Percentiles rank a stretch among this genome's conserved stretches.
phyloP scores from a whole-genome alignment of 2,113 vertebrate genomes.

The Platycercus adscitus region DNA sequence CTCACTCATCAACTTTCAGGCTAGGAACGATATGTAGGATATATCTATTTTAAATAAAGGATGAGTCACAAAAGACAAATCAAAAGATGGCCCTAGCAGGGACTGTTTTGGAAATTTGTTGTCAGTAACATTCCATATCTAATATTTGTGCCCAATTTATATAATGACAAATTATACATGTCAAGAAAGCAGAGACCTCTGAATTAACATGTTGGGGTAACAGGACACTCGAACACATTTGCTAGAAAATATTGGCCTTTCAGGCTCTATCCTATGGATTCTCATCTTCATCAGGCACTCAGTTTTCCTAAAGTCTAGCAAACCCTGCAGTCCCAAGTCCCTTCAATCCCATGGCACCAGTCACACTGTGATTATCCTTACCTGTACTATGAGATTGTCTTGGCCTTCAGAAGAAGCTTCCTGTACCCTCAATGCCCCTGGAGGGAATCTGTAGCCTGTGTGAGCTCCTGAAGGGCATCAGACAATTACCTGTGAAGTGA shows the following conservation, averaged over 20 bases:
- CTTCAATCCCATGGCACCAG: not conserved
- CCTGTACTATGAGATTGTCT: not conserved
- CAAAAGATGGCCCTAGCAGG: not conserved
- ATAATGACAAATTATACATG: not conserved
- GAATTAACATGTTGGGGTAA: not conserved
- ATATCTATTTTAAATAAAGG: not conserved
- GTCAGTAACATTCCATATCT: not conserved
- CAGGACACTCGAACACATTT: not conserved
- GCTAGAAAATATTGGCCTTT: not conserved
- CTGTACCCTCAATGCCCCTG: not conserved
- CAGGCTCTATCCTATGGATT: not conserved
- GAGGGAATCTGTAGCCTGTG: not conserved
- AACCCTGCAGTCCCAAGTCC: not conserved
- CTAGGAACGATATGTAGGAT: not conserved
- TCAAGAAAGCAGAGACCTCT: not conserved
- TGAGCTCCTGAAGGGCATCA: not conserved
- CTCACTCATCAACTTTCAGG: not conserved
- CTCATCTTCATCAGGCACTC: not conserved
- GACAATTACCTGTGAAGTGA: not conserved
- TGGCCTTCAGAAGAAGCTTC: not conserved
- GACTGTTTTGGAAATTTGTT: not conserved
- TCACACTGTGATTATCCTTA: not conserved
- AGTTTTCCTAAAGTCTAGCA: not conserved
- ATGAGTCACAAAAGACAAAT: not conserved
- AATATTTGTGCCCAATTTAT: not conserved